Base-by-base conservation (phyloP, 2,797 vertebrate species). In the Clamator glandarius region DNA sequence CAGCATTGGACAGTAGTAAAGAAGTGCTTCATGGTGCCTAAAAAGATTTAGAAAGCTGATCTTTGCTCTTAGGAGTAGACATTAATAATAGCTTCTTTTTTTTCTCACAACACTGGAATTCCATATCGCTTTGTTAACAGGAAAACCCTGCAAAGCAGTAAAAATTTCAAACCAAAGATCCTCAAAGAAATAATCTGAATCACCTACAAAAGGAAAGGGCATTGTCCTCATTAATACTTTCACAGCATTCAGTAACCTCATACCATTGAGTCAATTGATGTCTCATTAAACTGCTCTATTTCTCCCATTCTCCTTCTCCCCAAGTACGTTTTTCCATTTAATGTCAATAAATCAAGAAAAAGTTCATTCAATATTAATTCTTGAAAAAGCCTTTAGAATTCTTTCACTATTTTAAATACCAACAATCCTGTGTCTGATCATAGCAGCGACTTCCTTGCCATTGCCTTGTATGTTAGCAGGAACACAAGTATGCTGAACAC, bases 321-420 rank as follows among this genome's bases (percentile, higher is more conserved):
- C 19, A 61, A 36, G 59, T 48, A 36, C 26, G 14, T 68, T 89
- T 91, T 91, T 81, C 36, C 52, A 69, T 90, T 93, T 94, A 84
- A 66, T 55, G 58, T 77, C 87, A 83, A 73, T 89, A 95, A 91
- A 83, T 10, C 35, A 92, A 44, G 24, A 86, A 94, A 92, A 90
- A 19, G 4, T 70, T 96, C 42, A 73, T 87, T 96, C 55, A 90
- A 92, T 42, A 92, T 61, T 57, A 68, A 76, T 92, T 91, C 29
- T 79, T 87, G 39, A 83, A 95, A 92, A 95, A 78, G n/a, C 48
- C 41, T 85, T 90, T 36, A 87, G 72, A 95, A 95, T 84, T 96
- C 51, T 96, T 95, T 95, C 69, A 95, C 93, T 39, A 90, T 91
- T 87, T 94, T 76, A 91, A 93, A 95, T 61, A 93, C 23, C 28